phyloP scores from a whole-genome alignment of 2,888 invertebrate genomes.

The Villa cingulata region DNA sequence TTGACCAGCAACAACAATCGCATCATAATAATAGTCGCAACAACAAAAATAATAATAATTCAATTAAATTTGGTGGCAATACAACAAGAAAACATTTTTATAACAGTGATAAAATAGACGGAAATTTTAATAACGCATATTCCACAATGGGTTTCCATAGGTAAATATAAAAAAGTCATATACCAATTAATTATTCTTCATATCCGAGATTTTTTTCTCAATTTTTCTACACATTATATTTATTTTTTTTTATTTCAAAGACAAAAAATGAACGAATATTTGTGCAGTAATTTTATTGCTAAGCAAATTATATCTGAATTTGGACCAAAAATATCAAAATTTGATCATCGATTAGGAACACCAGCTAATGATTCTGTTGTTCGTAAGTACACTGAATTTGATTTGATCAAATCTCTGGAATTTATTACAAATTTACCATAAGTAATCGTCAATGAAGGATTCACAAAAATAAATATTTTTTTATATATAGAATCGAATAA shows the following conservation, averaged over 20 bases:
- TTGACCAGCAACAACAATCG: no score
- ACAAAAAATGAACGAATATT: constrained; percentile 64
- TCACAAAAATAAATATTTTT: no score
- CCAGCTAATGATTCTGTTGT: background rate
- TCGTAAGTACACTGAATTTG: background rate
- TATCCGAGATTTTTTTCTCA: background rate
- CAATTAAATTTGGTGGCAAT: no score
- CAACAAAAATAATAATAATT: background rate
- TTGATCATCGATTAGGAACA: constrained; percentile 16
- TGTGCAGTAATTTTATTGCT: constrained; percentile 59
- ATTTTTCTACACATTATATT: background rate
- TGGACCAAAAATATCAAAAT: constrained; percentile 20
- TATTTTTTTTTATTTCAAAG: constrained; percentile 31
- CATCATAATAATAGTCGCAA: constrained; percentile 9
- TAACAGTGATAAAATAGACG: constrained; percentile 27
- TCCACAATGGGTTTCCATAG: constrained; percentile 55
- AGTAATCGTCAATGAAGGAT: no score
- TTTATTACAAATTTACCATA: background rate
- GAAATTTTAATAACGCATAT: constrained; percentile 48
- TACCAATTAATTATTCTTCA: background rate
- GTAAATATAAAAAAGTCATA: constrained; percentile 28
- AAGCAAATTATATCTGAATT: constrained; percentile 58
- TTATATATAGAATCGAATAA: background rate
- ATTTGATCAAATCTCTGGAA: background rate
- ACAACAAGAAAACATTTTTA: constrained; percentile 13